Base-by-base conservation (phyloP, 2,797 vertebrate species). In the Enteromius trimaculatus region DNA sequence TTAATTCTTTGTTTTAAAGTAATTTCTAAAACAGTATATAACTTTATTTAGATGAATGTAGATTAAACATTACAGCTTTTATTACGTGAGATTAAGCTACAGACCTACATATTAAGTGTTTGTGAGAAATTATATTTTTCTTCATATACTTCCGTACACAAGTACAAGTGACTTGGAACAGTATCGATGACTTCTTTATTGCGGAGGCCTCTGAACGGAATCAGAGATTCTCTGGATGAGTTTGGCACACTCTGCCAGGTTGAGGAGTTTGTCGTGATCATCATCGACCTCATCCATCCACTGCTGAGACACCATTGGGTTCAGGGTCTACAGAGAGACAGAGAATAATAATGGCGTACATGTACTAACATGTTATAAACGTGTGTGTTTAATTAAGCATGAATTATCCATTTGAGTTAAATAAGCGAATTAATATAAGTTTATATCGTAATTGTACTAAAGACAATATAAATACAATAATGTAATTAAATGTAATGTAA, bases 301-400 rank as follows among this genome's bases (percentile, higher is more conserved):
- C n/a, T 75, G 39, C 2, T 66, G 26, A 7, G 66, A 7, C 44
- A 44, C n/a, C 60, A 82, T 62, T 7, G 70, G 44, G 31, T 39
- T 72, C 14, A 77, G 4, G 0, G 76, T 66, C 88, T 89, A 71
- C 11, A 80, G 6, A 37, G 42, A 37, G 21, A 82, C 53, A 82
- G 31, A 70, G 37, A 79, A 9, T 66, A 31, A 49, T 37, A 47
- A 78, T 42, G 26, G 55, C 34, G 16, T 26, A 29, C 37, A 37
- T 65, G 62, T 66, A n/a, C n/a, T n/a, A n/a, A n/a, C n/a, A n/a
- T n/a, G n/a, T n/a, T n/a, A n/a, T n/a, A n/a, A n/a, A n/a, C n/a
- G 47, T 19, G 49, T 53, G 19, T 21, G 7, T 53, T 8, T n/a
- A 10, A 55, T 10, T n/a, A 55, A n/a, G 21, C 53, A 55, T 10